phyloP scores from a whole-genome alignment of 2,888 invertebrate species.

The Yponomeuta malinellus region DNA sequence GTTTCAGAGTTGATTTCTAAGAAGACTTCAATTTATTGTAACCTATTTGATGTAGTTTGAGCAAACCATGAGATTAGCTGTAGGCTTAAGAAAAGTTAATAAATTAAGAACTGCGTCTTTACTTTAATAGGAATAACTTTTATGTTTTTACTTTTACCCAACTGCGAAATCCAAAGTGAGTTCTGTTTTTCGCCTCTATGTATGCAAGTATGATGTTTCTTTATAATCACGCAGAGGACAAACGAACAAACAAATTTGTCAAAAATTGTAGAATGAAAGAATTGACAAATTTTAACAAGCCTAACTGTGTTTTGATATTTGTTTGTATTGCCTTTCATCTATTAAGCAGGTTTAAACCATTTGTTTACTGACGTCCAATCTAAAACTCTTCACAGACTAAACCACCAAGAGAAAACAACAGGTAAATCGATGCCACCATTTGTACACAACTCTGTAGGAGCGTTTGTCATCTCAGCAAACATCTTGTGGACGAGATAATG shows the following conservation, averaged over 20 bases:
- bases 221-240: no score
- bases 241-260: no score
- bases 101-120: not conserved
- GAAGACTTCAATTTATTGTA: slow-evolving; percentile 2
- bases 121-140: no score
- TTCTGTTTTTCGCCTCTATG: no score
- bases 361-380: not conserved
- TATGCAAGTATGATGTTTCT: no score
- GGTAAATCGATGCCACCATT: not conserved
- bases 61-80: no score
- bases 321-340: not conserved
- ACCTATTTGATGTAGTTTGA: no score
- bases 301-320: no score
- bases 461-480: not conserved
- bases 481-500: not conserved
- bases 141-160: no score
- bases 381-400: not conserved
- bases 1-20: not conserved
- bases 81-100: not conserved
- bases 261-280: no score
- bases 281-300: no score
- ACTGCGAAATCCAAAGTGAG: no score
- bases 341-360: not conserved
- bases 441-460: not conserved
- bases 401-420: not conserved